Base-by-base conservation (phyloP, 2,113 vertebrate genomes). In the Origma solitaria region DNA sequence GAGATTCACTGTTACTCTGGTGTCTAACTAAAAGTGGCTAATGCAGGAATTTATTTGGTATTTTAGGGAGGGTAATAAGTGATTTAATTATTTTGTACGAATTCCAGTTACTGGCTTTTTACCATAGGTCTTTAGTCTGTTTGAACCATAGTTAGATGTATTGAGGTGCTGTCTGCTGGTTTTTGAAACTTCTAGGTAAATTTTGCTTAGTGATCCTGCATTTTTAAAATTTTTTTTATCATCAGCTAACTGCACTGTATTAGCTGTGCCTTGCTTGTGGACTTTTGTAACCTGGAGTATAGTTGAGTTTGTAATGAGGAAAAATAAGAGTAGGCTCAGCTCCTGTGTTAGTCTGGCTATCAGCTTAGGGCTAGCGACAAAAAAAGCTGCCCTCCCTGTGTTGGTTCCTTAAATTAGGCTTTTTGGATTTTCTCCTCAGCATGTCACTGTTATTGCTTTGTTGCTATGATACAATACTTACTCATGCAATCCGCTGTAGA, bases 401-500 rank as follows among this genome's bases (percentile, higher is more conserved):
- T 93, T 5, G 16, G 64, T 96, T 97, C 93, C 96, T 97, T 97
- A 95, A 98, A 97, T 97, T 95, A 97, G 96, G 96, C 91, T 83
- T 95, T 97, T 93, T 96, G 97, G 95, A 97, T 97, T 95, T 90
- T 94, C 78, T 97, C 95, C 94, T 95, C 79, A 69, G 91, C 94
- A 7, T 97, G 97, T 96, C 96, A 94, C 79, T 97, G 94, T 95
- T 97, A 90, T 86, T 98, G 89, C 97, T 88, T 80, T 96, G 97
- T 98, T 98, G 98, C 97, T 98, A 97, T 95, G 98, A 96, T 97
- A 97, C 96, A 6, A 35, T 86, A 78, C 86, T 98, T 96, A 87
- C 95, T 97, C 97, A 94, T 97, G 70, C 96, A 91, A 92, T 95
- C 94, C 11, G 7, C 93, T 94, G 90, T 88, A 81, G 97, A 96